Conservation (phyloP, 2,113 vertebrate species). For the Coryphaenoides rupestris region DNA sequence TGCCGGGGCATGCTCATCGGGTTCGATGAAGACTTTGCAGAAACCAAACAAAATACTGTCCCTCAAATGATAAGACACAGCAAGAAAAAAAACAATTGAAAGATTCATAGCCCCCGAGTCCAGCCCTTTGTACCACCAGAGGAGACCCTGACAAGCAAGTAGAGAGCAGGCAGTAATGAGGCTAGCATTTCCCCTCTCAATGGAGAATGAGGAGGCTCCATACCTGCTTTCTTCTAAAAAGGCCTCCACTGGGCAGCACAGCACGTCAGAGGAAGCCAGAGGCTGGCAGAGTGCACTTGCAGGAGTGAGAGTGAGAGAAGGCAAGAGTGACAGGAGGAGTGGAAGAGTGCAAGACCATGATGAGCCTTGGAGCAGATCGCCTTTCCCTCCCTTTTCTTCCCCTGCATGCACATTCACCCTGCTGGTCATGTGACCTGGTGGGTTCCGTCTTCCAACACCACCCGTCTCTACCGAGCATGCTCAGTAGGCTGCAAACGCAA, state of each 20-base stretch:
- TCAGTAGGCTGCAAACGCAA: constrained; percentile 60
- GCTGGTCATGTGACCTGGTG: constrained; percentile 67
- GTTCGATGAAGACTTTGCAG: no score
- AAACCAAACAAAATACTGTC: no score
- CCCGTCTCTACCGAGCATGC: constrained; percentile 70
- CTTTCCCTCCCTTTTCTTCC: constrained; percentile 53
- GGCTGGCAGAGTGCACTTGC: constrained; percentile 14
- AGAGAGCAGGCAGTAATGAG: constrained; percentile 29
- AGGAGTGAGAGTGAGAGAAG: constrained; percentile 17
- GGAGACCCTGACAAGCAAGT: constrained; percentile 30
- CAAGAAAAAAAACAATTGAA: no score
- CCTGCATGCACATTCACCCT: constrained; percentile 70
- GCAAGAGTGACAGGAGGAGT: constrained; percentile 7
- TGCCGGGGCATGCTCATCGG: no score
- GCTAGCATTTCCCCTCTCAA: constrained; percentile 48
- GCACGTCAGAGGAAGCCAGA: constrained; percentile 36
- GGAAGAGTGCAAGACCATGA: constrained; percentile 15
- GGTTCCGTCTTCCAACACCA: constrained; percentile 72
- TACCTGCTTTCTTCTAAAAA: constrained; percentile 79
- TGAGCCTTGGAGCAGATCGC: constrained; percentile 62
- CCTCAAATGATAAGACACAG: no score
- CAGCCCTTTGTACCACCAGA: constrained; percentile 25
- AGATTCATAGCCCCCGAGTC: not conserved
- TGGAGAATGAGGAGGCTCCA: constrained; percentile 54
- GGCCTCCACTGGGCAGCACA: constrained; percentile 69